phyloP scores from a whole-genome alignment of 1,140 invertebrate genomes.

The Hycleus phaleratus region DNA sequence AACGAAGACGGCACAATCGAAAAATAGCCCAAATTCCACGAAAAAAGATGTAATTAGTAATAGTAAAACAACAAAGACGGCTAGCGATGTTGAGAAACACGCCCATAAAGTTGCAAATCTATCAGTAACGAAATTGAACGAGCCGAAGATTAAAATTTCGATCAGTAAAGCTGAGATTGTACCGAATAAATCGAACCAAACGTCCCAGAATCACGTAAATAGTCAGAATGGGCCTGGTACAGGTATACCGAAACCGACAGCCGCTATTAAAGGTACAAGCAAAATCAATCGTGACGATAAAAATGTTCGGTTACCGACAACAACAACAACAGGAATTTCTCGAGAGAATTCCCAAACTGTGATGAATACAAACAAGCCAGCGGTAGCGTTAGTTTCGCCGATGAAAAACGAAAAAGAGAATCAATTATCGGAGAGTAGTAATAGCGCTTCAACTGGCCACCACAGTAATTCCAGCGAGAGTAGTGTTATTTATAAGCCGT shows the following conservation, averaged over 20 bases:
- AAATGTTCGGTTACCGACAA: constrained; percentile 14
- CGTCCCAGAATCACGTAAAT: constrained; percentile 7
- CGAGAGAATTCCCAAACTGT: constrained; percentile 21
- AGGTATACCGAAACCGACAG: constrained; percentile 82
- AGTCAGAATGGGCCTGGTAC: constrained; percentile 42
- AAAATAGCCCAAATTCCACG: constrained; percentile 28
- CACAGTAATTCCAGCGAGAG: constrained; percentile 56
- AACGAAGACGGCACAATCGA: constrained; percentile 18
- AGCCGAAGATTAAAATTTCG: constrained; percentile 32
- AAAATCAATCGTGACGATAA: constrained; percentile 41
- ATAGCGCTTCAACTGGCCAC: constrained; percentile 44
- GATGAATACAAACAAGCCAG: constrained; percentile 42
- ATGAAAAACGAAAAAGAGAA: constrained; percentile 46
- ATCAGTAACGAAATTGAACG: constrained; percentile 30
- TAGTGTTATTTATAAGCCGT: constrained; percentile 60
- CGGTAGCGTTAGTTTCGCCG: constrained; percentile 65
- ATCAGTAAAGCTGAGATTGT: constrained; percentile 16
- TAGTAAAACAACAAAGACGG: constrained; percentile 26
- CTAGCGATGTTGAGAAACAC: constrained; percentile 36
- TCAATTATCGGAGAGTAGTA: constrained; percentile 29
- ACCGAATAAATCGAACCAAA: not conserved
- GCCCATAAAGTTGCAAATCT: constrained; percentile 35
- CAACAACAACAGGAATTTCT: constrained; percentile 26
- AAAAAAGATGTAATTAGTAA: constrained; percentile 29
- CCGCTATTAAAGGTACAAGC: constrained; percentile 79